Evolutionary conservation across 2,113 vertebrate genomes (phyloP).

Genomic region (Accipiter cooperii): DNA sequence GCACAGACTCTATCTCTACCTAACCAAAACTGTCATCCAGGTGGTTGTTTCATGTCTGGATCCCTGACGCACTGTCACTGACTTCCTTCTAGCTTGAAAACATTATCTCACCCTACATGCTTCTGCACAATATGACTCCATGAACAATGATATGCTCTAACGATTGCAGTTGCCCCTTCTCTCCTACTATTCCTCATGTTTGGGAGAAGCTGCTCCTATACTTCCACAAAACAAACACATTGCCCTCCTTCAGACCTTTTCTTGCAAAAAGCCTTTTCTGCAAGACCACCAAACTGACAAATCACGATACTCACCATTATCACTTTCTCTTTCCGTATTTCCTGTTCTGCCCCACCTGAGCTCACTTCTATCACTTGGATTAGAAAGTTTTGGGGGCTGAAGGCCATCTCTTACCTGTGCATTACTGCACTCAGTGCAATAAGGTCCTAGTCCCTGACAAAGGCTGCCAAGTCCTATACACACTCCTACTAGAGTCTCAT

Average conservation of each 20-base stretch:
- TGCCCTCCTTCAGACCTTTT: background rate
- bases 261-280: background rate
- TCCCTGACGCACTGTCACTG: background rate
- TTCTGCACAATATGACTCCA: background rate
- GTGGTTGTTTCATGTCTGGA: background rate
- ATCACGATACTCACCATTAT: background rate
- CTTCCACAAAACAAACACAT: background rate
- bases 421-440: background rate
- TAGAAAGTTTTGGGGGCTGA: background rate
- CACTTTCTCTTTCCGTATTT: background rate
- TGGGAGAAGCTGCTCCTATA: background rate
- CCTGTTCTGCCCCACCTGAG: background rate
- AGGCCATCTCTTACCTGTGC: background rate
- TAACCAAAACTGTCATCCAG: background rate
- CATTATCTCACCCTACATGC: background rate
- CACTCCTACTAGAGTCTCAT: background rate
- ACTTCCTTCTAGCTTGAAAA: background rate
- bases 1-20: background rate
- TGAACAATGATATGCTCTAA: background rate
- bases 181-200: background rate
- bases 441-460: background rate
- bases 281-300: background rate
- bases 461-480: rapidly evolving
- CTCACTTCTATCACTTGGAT: background rate
- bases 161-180: background rate